Evolutionary conservation across 2,113 vertebrate species (phyloP).

Genomic region (Brevimyrus niger): DNA sequence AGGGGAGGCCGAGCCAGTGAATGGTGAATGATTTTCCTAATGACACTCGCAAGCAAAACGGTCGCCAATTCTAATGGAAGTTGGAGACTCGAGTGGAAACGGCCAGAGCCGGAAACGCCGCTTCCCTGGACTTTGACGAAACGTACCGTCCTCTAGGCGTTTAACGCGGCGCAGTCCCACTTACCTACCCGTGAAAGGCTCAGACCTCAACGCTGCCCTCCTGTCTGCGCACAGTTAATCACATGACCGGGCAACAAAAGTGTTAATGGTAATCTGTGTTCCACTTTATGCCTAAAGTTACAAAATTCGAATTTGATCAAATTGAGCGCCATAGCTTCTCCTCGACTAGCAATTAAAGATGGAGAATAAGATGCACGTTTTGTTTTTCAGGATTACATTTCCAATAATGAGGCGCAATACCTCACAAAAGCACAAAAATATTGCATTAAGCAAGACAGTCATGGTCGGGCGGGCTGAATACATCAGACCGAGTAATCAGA

Average conservation of each 20-base stretch:
- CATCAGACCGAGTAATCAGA: constrained; percentile 20
- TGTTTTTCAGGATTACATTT: constrained; percentile 8
- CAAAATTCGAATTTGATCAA: not conserved
- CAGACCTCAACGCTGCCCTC: not conserved
- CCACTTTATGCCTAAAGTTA: not conserved
- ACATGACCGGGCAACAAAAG: not conserved
- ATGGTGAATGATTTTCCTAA: constrained; percentile 31
- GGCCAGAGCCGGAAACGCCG: constrained; percentile 14
- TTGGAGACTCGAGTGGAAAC: not conserved
- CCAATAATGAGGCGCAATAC: constrained; percentile 13
- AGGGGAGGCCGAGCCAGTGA: constrained; percentile 14
- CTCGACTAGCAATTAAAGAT: not conserved
- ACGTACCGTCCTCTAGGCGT: constrained; percentile 1
- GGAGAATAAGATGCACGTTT: not conserved
- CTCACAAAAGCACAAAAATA: constrained; percentile 2
- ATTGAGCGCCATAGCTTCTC: not conserved
- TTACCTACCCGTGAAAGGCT: not conserved
- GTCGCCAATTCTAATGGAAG: constrained; percentile 6
- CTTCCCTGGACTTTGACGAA: not conserved
- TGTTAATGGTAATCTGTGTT: not conserved
- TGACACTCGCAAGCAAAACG: constrained; percentile 26
- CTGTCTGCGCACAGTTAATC: not conserved
- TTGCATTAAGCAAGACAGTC: constrained; percentile 17
- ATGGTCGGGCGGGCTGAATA: constrained; percentile 4
- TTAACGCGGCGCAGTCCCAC: not conserved